phyloP scores from a whole-genome alignment of 2,888 invertebrate genomes.

The Drosophila kambysellisi region DNA sequence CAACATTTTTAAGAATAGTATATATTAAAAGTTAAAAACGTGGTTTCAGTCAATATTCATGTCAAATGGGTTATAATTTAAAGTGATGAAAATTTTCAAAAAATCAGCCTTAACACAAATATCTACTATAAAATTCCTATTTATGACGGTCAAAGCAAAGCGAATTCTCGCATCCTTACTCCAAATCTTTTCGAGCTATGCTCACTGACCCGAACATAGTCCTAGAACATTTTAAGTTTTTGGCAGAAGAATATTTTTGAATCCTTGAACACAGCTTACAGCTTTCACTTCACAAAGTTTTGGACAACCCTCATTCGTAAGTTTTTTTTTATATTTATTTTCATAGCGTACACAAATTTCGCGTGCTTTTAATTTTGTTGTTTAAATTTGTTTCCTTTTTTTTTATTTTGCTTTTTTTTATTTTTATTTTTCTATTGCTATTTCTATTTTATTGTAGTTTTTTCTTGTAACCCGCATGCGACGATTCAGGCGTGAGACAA shows the following conservation, averaged over 20 bases:
- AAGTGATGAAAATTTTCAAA: fast-evolving
- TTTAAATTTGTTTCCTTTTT: conserved; percentile 53
- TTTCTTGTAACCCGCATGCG: conserved; percentile 41
- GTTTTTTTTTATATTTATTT: conserved; percentile 22
- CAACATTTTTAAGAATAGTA: too few relatives aligned
- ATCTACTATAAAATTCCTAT: neutral
- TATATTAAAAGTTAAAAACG: neutral
- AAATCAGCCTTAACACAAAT: neutral
- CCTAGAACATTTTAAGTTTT: neutral
- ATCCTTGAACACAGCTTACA: conserved; percentile 18
- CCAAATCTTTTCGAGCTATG: neutral
- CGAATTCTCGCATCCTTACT: neutral
- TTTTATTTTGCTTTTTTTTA: conserved; percentile 2
- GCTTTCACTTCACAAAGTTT: conserved; percentile 34
- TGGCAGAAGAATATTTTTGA: conserved; percentile 12
- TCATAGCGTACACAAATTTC: conserved; percentile 43
- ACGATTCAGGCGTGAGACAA: conserved; percentile 62
- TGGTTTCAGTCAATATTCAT: neutral
- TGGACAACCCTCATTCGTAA: conserved; percentile 28
- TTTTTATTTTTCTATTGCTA: conserved; percentile 4
- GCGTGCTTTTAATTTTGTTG: conserved; percentile 67
- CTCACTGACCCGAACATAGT: conserved; percentile 9
- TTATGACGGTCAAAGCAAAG: neutral
- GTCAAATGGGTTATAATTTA: too few relatives aligned
- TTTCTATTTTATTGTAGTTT: conserved; percentile 18